Evolutionary conservation across 2,888 invertebrate species (phyloP), one percentile per base, ranked within the genome.

Genomic region (Cistogaster globosa): DNA sequence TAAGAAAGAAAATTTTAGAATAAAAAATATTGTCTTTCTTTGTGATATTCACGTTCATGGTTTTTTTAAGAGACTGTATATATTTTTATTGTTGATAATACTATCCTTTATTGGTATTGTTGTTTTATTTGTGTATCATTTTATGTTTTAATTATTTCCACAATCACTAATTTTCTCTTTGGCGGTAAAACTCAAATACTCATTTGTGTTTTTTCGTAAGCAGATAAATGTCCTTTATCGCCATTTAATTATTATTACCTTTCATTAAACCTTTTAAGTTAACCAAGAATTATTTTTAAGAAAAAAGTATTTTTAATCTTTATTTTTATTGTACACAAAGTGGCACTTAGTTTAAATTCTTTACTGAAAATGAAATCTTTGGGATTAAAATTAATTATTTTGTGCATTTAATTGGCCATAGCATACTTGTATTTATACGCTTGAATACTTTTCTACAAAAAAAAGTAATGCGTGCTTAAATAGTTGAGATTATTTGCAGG

Each of bases 331-430:
- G 45, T 22, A 45, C 45, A 63, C 32, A 53, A 16, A 67, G 26
- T 26, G 20, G 18, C 45, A 71, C n/a, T 55, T 32, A 18, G 14
- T 53, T 53, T 5, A 48, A 16, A 48, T n/a, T 63, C 53, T 62
- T 14, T 63, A 60, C 32, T 5, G 5, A 65, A 71, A 69, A 79
- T 22, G 14, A 75, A 65, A 69, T 79, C 58, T 65, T 62, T 2
- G 68, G 75, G 79, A 79, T 79, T 75, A 75, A 75, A 84, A 79
- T 65, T 60, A 71, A 75, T 75, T 84, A 62, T 71, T 79, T 60
- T 75, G 79, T 65, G 79, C 83, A 79, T 79, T 79, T 84, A 84
- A 75, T 63, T 75, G 53, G 16, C 18, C 57, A 36, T 62, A 36
- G n/a, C 36, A 75, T 63, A 65, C 75, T 32, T 32, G 7, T 42